phyloP scores from a whole-genome alignment of 2,113 vertebrate genomes.

The Danio rerio region GRCz12tu NC_133188.1:8274001-8274500 shows the following conservation, averaged over 20 bases:
- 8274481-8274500: too few species aligned
- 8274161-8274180: constrained; percentile 18
- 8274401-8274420: too few species aligned
- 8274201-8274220: not conserved
- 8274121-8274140: constrained; percentile 47
- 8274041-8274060: constrained; percentile 71
- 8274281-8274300: too few species aligned
- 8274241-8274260: not conserved
- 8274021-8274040: constrained; percentile 62
- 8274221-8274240: constrained; percentile 6
- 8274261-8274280: not conserved
- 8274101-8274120: constrained; percentile 52
- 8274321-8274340: too few species aligned
- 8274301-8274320: too few species aligned
- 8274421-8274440: too few species aligned
- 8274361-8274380: too few species aligned
- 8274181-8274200: not conserved
- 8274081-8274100: constrained; percentile 61
- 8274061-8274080: constrained; percentile 57
- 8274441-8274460: too few species aligned
- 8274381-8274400: too few species aligned
- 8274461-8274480: too few species aligned
- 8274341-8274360: too few species aligned
- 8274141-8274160: constrained; percentile 33
- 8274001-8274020: constrained; percentile 52